Base-by-base conservation (phyloP, 2,113 vertebrate species). In the Xiphophorus maculatus region DNA sequence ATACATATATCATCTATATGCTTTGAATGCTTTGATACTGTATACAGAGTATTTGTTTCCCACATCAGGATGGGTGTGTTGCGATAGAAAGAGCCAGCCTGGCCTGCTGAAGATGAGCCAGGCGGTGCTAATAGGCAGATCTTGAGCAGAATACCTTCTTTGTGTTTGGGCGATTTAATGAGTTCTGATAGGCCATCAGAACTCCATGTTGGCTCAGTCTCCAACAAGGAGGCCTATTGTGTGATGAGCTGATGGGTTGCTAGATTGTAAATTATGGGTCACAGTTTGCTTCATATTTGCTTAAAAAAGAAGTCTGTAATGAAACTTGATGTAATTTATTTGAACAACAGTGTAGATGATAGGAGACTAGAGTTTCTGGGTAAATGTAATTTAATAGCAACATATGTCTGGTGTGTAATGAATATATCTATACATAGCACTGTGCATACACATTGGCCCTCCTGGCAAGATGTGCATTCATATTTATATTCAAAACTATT, bases 111-210 rank as follows among this genome's bases (percentile, higher is more conserved):
- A 44, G 80, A 85, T 63, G 85, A 69, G 76, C 42, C 66, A 70
- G 70, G 58, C 64, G 8, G 76, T 78, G 75, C 82, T 88, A 81
- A 89, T 82, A 61, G 77, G 78, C 71, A 28, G 73, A 83, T 80
- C 62, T 3, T 22, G 73, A 88, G 73, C 72, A 91, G 86, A 93
- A 92, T 88, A 81, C 75, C 63, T 83, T 83, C 89, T 89, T 93
- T 93, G 91, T 93, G 80, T 83, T 69, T 17, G 35, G 22, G 77
- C 74, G 78, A 81, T 90, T 89, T 93, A 94, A 93, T 93, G 93
- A 93, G 91, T 72, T 68, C 81, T 67, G 74, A 82, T 86, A 22
- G 70, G 73, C 80, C 64, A 48, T 75, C 74, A 79, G 71, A 84
- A 63, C 74, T 62, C 66, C n/a, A 66, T 74, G 78, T 71, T 80